phyloP scores from a whole-genome alignment of 1,140 invertebrate species.

The Melitaea cinxia region DNA sequence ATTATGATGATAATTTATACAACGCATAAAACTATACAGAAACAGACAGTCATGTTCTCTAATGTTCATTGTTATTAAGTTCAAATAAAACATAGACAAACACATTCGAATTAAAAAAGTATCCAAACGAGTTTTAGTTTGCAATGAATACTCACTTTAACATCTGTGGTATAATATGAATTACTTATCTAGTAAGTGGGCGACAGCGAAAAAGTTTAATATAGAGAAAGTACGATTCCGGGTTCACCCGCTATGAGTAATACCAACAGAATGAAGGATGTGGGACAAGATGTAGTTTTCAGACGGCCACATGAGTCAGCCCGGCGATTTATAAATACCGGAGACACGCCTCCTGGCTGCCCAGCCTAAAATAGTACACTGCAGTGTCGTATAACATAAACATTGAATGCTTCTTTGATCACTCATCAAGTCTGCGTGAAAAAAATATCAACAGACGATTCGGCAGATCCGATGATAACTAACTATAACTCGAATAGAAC shows the following conservation, averaged over 20 bases:
- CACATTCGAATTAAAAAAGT: not conserved
- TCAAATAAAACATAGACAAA: not conserved
- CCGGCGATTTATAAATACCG: slow-evolving; percentile 71
- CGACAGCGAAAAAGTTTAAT: slow-evolving; percentile 16
- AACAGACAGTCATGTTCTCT: no score
- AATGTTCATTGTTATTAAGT: no score
- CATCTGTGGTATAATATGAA: not conserved
- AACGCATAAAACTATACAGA: no score
- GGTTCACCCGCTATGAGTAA: slow-evolving; percentile 73
- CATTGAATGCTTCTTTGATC: slow-evolving; percentile 39
- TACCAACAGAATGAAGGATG: slow-evolving; percentile 69
- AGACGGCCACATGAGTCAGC: slow-evolving; percentile 73
- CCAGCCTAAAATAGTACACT: slow-evolving; percentile 68
- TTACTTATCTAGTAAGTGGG: not conserved
- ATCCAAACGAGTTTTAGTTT: not conserved
- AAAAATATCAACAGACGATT: slow-evolving; percentile 17
- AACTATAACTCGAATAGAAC: not conserved
- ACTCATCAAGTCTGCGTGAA: slow-evolving; percentile 26
- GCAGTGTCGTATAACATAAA: slow-evolving; percentile 71
- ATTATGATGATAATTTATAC: no score
- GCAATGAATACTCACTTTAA: slow-evolving; percentile 3
- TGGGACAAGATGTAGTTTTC: slow-evolving; percentile 73
- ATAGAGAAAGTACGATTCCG: slow-evolving; percentile 62
- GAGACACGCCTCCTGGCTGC: slow-evolving; percentile 76
- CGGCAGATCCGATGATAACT: not conserved